Evolutionary conservation across 2,113 vertebrate species (phyloP).

Genomic region (Hyaena hyaena): DNA sequence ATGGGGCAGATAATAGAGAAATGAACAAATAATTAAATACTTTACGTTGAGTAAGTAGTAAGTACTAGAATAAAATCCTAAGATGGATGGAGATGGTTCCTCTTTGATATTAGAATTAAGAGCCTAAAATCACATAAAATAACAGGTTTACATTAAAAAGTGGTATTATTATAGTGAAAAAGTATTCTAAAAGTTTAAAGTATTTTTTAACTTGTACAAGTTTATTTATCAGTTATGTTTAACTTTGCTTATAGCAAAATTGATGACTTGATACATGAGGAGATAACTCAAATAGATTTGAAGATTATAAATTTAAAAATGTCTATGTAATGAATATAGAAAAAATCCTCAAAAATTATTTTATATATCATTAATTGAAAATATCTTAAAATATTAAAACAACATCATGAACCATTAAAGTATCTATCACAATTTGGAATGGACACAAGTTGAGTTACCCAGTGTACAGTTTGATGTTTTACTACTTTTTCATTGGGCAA

Average conservation of each 20-base stretch:
- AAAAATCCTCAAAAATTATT: not conserved
- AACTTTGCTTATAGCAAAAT: not conserved
- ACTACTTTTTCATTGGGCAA: not conserved
- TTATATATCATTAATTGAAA: not conserved
- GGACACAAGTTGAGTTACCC: not conserved
- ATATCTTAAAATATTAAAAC: slow-evolving; percentile 13
- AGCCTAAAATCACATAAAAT: not conserved
- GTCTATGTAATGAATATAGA: not conserved
- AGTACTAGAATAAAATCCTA: not conserved
- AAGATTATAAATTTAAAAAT: not conserved
- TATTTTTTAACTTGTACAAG: not conserved
- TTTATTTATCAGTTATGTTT: not conserved
- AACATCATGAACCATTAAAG: not conserved
- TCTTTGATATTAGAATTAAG: not conserved
- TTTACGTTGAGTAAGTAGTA: not conserved
- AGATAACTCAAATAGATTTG: not conserved
- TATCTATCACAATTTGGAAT: not conserved
- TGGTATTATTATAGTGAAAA: not conserved
- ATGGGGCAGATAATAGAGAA: not conserved
- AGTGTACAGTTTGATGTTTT: slow-evolving; percentile 37
- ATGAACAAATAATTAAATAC: not conserved
- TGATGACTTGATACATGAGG: not conserved
- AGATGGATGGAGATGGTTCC: not conserved
- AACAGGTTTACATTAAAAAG: not conserved
- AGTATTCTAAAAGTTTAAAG: not conserved